Percentiles rank a stretch among this genome's conserved stretches.
These are phyloP conservation scores for Triplophysa yarkandensis DNA, from an alignment of 2,797 vertebrate species.

Conservation along the genomic window DNA sequence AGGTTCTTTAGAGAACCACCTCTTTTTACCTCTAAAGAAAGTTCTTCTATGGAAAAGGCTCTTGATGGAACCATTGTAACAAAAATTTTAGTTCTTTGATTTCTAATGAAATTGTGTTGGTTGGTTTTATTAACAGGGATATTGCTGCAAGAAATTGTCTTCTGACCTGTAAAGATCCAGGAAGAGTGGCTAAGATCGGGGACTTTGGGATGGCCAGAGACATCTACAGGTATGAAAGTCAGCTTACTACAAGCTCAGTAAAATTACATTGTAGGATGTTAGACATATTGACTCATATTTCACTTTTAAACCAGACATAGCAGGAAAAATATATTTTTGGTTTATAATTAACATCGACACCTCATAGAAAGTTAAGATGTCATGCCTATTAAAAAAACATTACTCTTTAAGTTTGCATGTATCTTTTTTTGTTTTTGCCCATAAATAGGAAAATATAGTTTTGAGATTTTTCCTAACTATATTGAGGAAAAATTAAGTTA, in stretches of 20 bases:
- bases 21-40: too few species aligned
- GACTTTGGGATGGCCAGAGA: slow-evolving; percentile 99
- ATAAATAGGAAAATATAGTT: not conserved
- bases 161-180: slow-evolving; percentile 90
- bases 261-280: not conserved
- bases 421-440: not conserved
- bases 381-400: not conserved
- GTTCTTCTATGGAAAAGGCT: too few species aligned
- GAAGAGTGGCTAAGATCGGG: slow-evolving; percentile 94
- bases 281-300: not conserved
- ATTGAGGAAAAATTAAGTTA: slow-evolving; percentile 14
- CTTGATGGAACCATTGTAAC: too few species aligned
- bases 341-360: not conserved
- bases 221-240: slow-evolving; percentile 89
- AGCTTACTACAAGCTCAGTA: not conserved
- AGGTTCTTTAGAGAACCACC: too few species aligned
- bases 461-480: not conserved
- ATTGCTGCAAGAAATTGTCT: slow-evolving; percentile 98
- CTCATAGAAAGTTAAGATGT: not conserved
- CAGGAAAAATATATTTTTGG: not conserved
- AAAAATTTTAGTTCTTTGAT: too few species aligned
- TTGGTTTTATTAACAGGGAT: slow-evolving; percentile 77
- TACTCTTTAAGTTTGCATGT: slow-evolving; percentile 1
- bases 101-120: too few species aligned
- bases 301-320: not conserved